Evolutionary conservation across 2,888 invertebrate genomes (phyloP).

Genomic region (Cybosia mesomella): DNA sequence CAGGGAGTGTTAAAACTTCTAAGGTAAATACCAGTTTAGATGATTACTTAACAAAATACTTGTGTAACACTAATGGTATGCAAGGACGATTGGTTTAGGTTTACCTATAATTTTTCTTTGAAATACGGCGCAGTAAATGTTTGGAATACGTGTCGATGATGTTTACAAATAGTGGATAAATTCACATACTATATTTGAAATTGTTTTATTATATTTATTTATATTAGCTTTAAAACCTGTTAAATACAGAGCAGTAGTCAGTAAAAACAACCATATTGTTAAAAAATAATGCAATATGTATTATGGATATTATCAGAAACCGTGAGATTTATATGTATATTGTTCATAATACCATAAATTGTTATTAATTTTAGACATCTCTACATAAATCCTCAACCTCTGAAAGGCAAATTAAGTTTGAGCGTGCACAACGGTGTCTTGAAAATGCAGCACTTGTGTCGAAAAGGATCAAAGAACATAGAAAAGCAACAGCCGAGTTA

Average conservation of each 20-base stretch:
- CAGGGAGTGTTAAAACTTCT: conserved; percentile 73
- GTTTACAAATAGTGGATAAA: conserved; percentile 20
- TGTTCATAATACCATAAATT: not conserved
- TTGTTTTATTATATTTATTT: not conserved
- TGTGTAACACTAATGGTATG: conserved; percentile 21
- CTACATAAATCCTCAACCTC: conserved; percentile 69
- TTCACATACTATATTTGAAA: not conserved
- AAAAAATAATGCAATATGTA: not conserved
- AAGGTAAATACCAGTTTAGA: conserved; percentile 63
- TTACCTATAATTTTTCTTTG: conserved; percentile 29
- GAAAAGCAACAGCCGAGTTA: conserved; percentile 82
- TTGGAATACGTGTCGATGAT: conserved; percentile 17
- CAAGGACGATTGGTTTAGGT: conserved; percentile 41
- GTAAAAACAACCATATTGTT: conserved; percentile 17
- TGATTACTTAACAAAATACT: conserved; percentile 21
- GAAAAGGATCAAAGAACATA: conserved; percentile 81
- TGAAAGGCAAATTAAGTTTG: conserved; percentile 81
- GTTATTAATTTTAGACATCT: conserved; percentile 57
- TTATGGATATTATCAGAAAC: not conserved
- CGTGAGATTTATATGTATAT: not conserved
- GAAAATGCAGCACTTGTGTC: conserved; percentile 85
- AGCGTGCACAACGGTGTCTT: conserved; percentile 81
- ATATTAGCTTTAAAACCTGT: not conserved
- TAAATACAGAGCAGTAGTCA: conserved; percentile 22
- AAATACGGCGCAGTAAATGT: conserved; percentile 37